phyloP scores from a whole-genome alignment of 2,113 vertebrate species.

The Rhinichthys klamathensis region DNA sequence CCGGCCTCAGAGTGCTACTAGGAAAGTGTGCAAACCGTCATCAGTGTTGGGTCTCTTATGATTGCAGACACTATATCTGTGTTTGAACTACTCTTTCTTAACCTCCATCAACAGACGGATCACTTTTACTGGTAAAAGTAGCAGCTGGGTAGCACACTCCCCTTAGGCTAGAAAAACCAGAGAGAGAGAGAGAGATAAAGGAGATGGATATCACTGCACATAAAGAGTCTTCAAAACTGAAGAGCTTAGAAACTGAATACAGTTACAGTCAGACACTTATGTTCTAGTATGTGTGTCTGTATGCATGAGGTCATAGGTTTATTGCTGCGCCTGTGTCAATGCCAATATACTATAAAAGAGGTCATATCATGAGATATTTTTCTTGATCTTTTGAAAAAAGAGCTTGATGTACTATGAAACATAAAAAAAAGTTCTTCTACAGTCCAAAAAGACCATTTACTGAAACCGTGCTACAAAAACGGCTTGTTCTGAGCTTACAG shows the following conservation, averaged over 20 bases:
- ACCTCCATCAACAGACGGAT: slow-evolving; percentile 52
- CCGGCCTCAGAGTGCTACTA: neutral
- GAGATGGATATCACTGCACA: neutral
- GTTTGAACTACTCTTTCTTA: slow-evolving; percentile 25
- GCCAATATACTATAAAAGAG: neutral
- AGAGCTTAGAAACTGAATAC: slow-evolving; percentile 50
- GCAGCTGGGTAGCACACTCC: slow-evolving; percentile 42
- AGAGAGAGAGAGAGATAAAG: slow-evolving; percentile 7
- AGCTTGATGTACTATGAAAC: neutral
- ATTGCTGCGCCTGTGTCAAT: neutral
- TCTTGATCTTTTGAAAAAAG: slow-evolving; percentile 10
- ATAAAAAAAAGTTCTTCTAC: neutral
- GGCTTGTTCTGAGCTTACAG: neutral
- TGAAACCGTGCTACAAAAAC: neutral
- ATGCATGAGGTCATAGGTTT: slow-evolving; percentile 14
- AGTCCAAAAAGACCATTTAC: neutral
- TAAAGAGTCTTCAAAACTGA: slow-evolving; percentile 37
- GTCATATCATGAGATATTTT: neutral
- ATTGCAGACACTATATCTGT: slow-evolving; percentile 31
- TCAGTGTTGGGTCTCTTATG: slow-evolving; percentile 15
- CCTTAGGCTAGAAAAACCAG: slow-evolving; percentile 18
- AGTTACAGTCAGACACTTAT: slow-evolving; percentile 16
- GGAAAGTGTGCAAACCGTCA: slow-evolving; percentile 48
- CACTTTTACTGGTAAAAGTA: slow-evolving; percentile 57
- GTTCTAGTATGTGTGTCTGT: slow-evolving; percentile 3